phyloP scores from a whole-genome alignment of 2,113 vertebrate genomes.

The Daubentonia madagascariensis region DNA sequence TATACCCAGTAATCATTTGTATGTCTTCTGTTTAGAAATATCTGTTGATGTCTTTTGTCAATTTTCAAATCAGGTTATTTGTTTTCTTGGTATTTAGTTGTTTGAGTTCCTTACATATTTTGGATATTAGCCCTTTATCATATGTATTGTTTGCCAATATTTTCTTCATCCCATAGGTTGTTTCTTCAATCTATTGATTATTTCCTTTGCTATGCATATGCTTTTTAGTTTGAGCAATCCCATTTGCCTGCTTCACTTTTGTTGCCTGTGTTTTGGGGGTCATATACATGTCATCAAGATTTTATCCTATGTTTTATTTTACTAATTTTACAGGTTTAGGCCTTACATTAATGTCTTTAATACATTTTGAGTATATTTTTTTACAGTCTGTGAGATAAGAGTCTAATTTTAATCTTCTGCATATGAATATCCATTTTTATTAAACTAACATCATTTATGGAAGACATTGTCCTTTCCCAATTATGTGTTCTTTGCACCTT shows the following conservation, averaged over 20 bases:
- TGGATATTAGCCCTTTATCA: not conserved
- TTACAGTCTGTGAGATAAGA: not conserved
- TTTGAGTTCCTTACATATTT: not conserved
- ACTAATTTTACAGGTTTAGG: not conserved
- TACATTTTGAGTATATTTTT: not conserved
- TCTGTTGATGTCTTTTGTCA: not conserved
- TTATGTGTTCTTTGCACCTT: not conserved
- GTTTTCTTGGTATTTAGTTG: not conserved
- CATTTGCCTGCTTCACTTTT: no score
- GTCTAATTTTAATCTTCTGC: not conserved
- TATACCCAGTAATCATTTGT: not conserved
- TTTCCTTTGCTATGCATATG: not conserved
- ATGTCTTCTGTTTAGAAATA: not conserved
- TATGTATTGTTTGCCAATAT: not conserved
- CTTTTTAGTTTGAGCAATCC: not conserved
- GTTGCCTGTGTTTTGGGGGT: no score
- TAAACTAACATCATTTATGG: not conserved
- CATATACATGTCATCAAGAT: not conserved
- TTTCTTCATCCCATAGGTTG: not conserved
- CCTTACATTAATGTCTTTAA: not conserved
- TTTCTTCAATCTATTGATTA: not conserved
- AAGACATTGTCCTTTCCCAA: not conserved
- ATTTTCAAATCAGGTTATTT: not conserved
- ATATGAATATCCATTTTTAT: not conserved
- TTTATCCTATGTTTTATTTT: not conserved